A percentile compares a stretch with the other conserved stretches of the same genome.
Conservation (phyloP, 2,797 vertebrate genomes). For the Danio aesculapii region DNA sequence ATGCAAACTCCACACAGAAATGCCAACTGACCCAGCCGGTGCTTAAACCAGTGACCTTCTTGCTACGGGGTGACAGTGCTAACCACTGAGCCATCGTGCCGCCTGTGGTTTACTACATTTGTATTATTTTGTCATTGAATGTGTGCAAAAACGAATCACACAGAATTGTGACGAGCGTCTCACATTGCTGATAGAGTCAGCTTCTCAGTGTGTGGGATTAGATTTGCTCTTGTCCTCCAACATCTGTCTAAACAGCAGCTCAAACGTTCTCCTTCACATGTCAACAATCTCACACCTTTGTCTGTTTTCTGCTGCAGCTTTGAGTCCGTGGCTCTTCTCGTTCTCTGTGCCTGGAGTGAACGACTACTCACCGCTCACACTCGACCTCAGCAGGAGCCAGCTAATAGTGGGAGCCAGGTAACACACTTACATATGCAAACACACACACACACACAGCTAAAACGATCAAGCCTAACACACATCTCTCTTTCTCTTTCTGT, state of each 20-base stretch:
- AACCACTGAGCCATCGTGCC: no score
- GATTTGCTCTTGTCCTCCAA: background rate
- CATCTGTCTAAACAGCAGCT: background rate
- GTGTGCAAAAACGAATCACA: background rate
- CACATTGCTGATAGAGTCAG: background rate
- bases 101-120: no score
- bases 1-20: no score
- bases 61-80: no score
- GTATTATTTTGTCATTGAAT: no score
- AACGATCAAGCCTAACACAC: slow-evolving; percentile 8
- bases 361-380: slow-evolving; percentile 92
- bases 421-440: slow-evolving; percentile 43
- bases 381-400: slow-evolving; percentile 93
- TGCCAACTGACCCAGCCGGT: no score
- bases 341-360: slow-evolving; percentile 89
- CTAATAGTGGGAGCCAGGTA: slow-evolving; percentile 96
- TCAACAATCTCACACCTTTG: background rate
- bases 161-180: background rate
- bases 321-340: slow-evolving; percentile 89
- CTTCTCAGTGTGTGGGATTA: background rate
- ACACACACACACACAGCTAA: slow-evolving; percentile 17
- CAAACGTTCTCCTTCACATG: background rate
- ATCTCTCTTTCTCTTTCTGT: slow-evolving; percentile 66
- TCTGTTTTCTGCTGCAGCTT: slow-evolving; percentile 71
- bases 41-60: no score